These are phyloP conservation scores for Pegea sp. DNA, from an alignment of 23 tunicate genomes.

Conservation along the genomic window DNA sequence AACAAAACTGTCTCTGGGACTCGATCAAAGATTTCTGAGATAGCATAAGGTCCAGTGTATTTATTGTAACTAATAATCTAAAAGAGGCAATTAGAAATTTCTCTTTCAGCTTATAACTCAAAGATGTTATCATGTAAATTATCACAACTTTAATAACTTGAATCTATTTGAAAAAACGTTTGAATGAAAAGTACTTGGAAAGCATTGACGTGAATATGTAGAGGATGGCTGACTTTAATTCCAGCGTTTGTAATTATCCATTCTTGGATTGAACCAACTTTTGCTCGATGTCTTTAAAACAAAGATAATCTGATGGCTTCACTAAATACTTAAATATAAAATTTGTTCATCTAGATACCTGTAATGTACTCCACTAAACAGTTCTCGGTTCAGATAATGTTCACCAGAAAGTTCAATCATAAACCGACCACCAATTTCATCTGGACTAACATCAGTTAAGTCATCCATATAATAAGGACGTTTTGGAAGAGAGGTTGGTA, in stretches of 20 bases:
- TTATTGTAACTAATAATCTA: constrained; percentile 16
- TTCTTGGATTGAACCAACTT: constrained; percentile 19
- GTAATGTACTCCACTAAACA: neutral
- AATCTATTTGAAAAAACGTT: too few relatives aligned
- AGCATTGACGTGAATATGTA: constrained; percentile 31
- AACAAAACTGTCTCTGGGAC: neutral
- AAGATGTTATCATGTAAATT: too few relatives aligned
- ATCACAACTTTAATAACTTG: too few relatives aligned
- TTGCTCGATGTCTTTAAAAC: neutral
- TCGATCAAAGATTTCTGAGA: neutral
- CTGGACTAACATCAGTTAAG: neutral
- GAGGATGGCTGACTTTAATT: constrained; percentile 10
- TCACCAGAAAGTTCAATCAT: neutral
- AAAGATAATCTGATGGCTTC: too few relatives aligned
- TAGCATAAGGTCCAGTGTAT: constrained; percentile 15
- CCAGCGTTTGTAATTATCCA: constrained; percentile 23
- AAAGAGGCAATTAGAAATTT: neutral
- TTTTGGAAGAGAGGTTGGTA: neutral
- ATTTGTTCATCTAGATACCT: too few relatives aligned
- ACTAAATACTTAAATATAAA: too few relatives aligned
- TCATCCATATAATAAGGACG: neutral
- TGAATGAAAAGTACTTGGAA: constrained; percentile 18
- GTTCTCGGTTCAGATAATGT: neutral
- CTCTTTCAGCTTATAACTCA: too few relatives aligned
- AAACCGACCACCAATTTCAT: neutral